A percentile compares a stretch with the other conserved stretches of the same genome.
Conservation (phyloP, 1,140 invertebrate genomes). For the Sarcophaga bullata region DNA sequence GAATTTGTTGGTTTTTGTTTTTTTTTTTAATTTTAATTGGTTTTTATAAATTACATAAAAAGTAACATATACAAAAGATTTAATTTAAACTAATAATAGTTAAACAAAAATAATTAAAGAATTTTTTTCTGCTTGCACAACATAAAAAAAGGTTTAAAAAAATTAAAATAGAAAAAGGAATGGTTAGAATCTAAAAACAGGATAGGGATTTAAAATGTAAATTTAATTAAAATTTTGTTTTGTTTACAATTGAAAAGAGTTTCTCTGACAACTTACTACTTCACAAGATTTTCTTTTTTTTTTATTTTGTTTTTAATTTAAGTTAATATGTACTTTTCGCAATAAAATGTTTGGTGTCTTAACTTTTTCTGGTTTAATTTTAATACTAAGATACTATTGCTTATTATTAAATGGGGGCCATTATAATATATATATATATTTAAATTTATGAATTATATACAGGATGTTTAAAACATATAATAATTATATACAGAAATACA, state of each 20-base stretch:
- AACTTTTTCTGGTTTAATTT: not conserved
- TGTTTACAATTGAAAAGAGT: not conserved
- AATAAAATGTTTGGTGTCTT: slow-evolving; percentile 27
- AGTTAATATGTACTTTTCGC: not conserved
- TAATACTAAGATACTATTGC: slow-evolving; percentile 39
- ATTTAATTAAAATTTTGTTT: not conserved
- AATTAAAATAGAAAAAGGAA: not conserved
- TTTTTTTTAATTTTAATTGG: too few relatives aligned
- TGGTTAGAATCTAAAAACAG: slow-evolving; percentile 1
- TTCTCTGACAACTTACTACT: not conserved
- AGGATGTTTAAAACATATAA: slow-evolving; percentile 12
- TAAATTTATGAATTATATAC: slow-evolving; percentile 28
- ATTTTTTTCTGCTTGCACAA: not conserved
- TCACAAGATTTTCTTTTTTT: not conserved
- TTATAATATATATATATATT: too few relatives aligned
- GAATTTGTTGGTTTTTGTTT: too few relatives aligned
- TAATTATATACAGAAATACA: not conserved
- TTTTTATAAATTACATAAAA: too few relatives aligned
- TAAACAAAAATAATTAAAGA: too few relatives aligned
- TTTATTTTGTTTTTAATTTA: not conserved
- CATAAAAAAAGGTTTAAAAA: not conserved
- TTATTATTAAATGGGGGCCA: slow-evolving; percentile 11
- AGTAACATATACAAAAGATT: too few relatives aligned
- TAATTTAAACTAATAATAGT: too few relatives aligned
- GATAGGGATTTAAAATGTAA: not conserved